A percentile compares a stretch with the other conserved stretches of the same genome.
Evolutionary conservation across 2,113 vertebrate species (phyloP).

Genomic region (Zosterops japonicus): DNA sequence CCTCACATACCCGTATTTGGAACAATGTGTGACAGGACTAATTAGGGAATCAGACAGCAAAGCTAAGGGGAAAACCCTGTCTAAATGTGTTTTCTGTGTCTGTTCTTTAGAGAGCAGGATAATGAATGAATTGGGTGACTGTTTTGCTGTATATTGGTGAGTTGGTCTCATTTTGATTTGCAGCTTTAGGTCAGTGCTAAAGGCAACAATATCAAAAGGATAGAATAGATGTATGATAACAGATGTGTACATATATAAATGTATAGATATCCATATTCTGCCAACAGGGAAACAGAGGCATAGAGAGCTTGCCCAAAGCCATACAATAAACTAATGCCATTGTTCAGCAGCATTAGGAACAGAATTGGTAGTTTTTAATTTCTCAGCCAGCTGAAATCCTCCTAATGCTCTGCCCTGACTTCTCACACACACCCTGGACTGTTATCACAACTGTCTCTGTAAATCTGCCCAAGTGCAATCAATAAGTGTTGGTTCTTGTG

Average conservation of each 20-base stretch:
- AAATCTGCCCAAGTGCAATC: neutral
- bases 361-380: neutral
- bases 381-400: neutral
- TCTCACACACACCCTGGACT: neutral
- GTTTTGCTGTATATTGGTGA: neutral
- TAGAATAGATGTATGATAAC: neutral
- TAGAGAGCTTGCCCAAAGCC: neutral
- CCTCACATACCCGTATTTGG: neutral
- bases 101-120: neutral
- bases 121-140: neutral
- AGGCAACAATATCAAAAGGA: neutral
- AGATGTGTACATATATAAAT: neutral
- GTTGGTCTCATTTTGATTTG: neutral
- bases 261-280: neutral
- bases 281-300: neutral
- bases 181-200: neutral
- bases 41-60: neutral
- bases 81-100: neutral
- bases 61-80: neutral
- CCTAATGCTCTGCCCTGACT: neutral
- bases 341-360: neutral
- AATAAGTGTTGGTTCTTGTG: neutral
- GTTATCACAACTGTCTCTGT: neutral
- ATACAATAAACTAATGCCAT: neutral
- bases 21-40: neutral